Evolutionary conservation across 2,888 invertebrate genomes (phyloP), one percentile per base, ranked within the genome.

Genomic region (Bhutanitis thaidina): DNA sequence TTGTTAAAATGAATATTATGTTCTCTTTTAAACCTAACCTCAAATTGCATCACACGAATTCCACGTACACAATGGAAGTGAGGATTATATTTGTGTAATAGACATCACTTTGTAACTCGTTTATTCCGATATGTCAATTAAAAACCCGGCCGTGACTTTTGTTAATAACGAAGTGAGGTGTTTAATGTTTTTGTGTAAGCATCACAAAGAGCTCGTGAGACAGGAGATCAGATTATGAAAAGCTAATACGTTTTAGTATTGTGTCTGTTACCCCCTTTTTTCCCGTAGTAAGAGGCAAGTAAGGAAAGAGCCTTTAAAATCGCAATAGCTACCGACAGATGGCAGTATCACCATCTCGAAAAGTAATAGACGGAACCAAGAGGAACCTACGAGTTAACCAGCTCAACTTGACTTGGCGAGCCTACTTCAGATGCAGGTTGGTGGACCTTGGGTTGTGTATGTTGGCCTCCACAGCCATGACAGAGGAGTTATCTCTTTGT

Each of bases 71-170:
- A 51, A 51, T 41, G 30, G 13, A 39, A 15, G 13, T 41, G 27
- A 15, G 5, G 16, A 25, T 27, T n/a, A n/a, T 51, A 51, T 45
- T 41, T 45, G 36, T 45, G 15, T 51, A 51, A 46, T 51, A 36
- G 41, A 45, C 45, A 40, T 45, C 39, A 25, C 38, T 40, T 30
- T 39, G 40, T 51, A 45, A 29, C 29, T 39, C 45, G 30, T 41
- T 41, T 46, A 43, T 25, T 12, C 30, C 41, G 51, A 51, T 41
- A 46, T 51, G 51, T 51, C 51, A 51, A 51, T 51, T 51, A 51
- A 20, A 51, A 12, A 14, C 1, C 15, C 25, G 45, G 14, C 51
- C 51, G 9, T 51, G 51, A 51, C 46, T 35, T 51, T 51, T 51
- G 30, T 3, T 3, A 34, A 1, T 14, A 7, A 34, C n/a, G 32